A percentile compares a stretch with the other conserved stretches of the same genome.
phyloP scores from a whole-genome alignment of 2,113 vertebrate species.

The Psittacula cyanocephala region DNA sequence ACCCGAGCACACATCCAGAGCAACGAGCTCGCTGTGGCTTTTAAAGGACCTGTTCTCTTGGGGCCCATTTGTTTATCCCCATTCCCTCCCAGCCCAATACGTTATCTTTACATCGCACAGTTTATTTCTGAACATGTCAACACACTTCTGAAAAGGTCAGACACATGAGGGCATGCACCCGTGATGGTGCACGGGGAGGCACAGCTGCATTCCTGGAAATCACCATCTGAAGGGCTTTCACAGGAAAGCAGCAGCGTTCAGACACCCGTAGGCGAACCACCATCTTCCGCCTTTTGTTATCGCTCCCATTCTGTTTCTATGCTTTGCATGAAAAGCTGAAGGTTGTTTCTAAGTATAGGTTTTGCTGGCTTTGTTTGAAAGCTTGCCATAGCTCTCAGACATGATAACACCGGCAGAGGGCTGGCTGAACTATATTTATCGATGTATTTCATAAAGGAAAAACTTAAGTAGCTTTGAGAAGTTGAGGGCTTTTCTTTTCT shows the following conservation, averaged over 20 bases:
- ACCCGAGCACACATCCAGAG: background rate
- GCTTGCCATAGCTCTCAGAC: conserved; percentile 27
- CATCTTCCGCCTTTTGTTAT: background rate
- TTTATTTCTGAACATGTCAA: conserved; percentile 79
- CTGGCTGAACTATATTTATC: conserved; percentile 68
- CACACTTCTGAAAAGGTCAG: conserved; percentile 74
- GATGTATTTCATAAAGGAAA: conserved; percentile 57
- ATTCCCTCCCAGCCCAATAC: conserved; percentile 7
- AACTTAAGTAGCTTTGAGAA: conserved; percentile 29
- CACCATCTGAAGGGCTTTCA: background rate
- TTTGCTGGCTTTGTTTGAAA: conserved; percentile 40
- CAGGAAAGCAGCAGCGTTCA: background rate
- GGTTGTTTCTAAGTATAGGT: conserved; percentile 37
- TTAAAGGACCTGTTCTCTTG: conserved; percentile 44
- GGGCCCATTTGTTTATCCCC: conserved; percentile 46
- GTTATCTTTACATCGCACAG: conserved; percentile 62
- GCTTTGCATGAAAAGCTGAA: background rate
- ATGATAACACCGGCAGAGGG: conserved; percentile 22
- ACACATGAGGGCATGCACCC: conserved; percentile 47
- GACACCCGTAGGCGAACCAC: background rate
- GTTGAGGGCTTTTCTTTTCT: background rate
- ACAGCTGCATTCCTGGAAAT: conserved; percentile 34
- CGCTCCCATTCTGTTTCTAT: background rate
- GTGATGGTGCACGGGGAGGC: background rate
- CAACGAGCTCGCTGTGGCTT: background rate